These are phyloP conservation scores for Monoplex corrugatus DNA, from an alignment of 2,888 invertebrate species.

Conservation along the genomic window DNA sequence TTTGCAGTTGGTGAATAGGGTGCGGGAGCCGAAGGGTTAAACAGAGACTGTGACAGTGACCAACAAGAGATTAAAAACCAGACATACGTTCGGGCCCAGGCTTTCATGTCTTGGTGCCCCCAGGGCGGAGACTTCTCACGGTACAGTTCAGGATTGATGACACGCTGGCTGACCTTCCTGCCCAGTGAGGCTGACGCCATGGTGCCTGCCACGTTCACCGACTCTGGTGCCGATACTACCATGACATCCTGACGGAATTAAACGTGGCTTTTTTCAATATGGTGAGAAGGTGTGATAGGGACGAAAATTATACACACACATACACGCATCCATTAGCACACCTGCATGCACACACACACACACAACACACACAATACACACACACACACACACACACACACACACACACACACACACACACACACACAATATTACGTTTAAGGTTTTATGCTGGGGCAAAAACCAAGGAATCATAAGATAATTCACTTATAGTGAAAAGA, in stretches of 20 bases:
- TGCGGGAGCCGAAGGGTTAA: no score
- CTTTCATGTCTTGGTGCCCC: slow-evolving; percentile 72
- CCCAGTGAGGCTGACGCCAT: slow-evolving; percentile 78
- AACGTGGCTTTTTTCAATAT: neutral
- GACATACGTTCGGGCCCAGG: slow-evolving; percentile 79
- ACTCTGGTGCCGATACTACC: slow-evolving; percentile 75
- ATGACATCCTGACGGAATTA: slow-evolving; percentile 69
- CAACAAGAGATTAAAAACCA: no score
- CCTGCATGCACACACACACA: neutral
- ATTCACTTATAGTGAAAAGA: no score
- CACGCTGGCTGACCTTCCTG: slow-evolving; percentile 68
- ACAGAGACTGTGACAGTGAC: no score
- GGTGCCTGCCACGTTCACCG: slow-evolving; percentile 72
- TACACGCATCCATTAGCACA: neutral
- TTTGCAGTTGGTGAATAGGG: no score
- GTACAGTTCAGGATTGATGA: slow-evolving; percentile 76
- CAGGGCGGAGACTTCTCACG: slow-evolving; percentile 75
- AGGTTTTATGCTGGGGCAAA: no score
- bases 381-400: neutral
- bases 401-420: no score
- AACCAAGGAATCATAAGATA: no score
- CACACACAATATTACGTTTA: no score
- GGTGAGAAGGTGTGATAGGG: neutral
- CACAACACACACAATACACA: neutral
- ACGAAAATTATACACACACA: neutral